Evolutionary conservation across 2,113 vertebrate species (phyloP), one percentile per base, ranked within the genome.

Genomic region (Neopipo cinnamomea): DNA sequence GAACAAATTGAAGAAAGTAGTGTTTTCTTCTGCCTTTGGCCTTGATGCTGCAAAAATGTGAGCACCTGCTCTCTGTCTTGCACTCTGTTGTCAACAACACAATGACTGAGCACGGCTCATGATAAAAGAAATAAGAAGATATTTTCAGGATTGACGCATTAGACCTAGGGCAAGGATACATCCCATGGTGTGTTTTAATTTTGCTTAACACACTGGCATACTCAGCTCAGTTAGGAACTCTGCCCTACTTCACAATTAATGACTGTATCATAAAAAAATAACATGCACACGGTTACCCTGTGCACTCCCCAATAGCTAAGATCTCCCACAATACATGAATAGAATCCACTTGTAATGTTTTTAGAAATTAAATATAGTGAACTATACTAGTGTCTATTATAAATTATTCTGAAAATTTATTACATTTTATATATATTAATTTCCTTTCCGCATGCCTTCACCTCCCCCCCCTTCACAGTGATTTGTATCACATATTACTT

Each of bases 401-500:
- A 84, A 47, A 65, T 91, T 44, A 81, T 85, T 91, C 80, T n/a
- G 35, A 58, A 96, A 95, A 95, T 87, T 76, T 58, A 86, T 95
- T 91, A 55, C 47, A 73, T 89, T 88, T 92, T 85, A 49, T 90
- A 96, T 56, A 72, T 58, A 97, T 90, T 61, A 86, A 92, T 96
- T 95, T 95, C 55, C 66, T 97, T 58, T 95, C 84, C 35, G 85
- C 56, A 76, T n/a, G 58, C 68, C 78, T 91, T 49, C 21, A 63
- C 84, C 47, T 20, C 62, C 46, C 63, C 63, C n/a, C 81, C 58
- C 39, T 53, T 81, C 82, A 61, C 63, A 56, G 37, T 72, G 61
- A 65, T 84, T 72, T 94, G 46, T 92, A 65, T 93, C 73, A 46
- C 93, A 62, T 82, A 93, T 96, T 93, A 96, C 89, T 85, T 95